Percentiles rank a stretch among this genome's conserved stretches.
Conservation (phyloP, 2,888 invertebrate species). For the Meganola albula region DNA sequence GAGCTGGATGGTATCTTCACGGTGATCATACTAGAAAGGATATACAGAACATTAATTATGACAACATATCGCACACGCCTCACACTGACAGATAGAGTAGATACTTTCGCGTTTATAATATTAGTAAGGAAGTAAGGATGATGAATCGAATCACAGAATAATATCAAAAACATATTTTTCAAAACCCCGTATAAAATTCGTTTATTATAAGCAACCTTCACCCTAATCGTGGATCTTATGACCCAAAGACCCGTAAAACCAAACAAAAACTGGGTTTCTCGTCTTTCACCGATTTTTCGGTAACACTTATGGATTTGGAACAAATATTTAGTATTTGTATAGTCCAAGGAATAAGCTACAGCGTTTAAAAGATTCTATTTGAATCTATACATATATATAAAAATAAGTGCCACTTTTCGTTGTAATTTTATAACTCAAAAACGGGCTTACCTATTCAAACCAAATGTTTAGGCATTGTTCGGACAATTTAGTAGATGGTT, state of each 20-base stretch:
- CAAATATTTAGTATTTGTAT: constrained; percentile 32
- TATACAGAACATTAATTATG: too few relatives aligned
- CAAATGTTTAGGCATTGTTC: too few relatives aligned
- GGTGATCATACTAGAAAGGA: neutral
- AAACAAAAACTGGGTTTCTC: constrained; percentile 7
- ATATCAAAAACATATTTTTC: neutral
- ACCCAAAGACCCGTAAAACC: neutral
- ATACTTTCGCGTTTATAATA: too few relatives aligned
- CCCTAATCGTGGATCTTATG: constrained; percentile 1
- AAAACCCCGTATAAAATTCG: neutral
- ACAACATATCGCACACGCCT: neutral
- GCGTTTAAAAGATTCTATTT: constrained; percentile 1
- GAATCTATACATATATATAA: too few relatives aligned
- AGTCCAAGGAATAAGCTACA: constrained; percentile 10
- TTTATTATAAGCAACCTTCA: constrained; percentile 10
- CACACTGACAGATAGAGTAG: neutral
- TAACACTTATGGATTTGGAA: constrained; percentile 26
- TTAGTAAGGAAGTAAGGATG: too few relatives aligned
- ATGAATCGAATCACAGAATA: neutral
- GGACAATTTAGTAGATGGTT: too few relatives aligned
- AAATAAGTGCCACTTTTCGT: too few relatives aligned
- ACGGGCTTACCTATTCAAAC: too few relatives aligned
- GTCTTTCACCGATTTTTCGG: constrained; percentile 14
- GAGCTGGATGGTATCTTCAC: neutral
- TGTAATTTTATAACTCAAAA: too few relatives aligned